phyloP scores from a whole-genome alignment of 2,797 vertebrate species.

The Phrynocephalus vlangalii region DNA sequence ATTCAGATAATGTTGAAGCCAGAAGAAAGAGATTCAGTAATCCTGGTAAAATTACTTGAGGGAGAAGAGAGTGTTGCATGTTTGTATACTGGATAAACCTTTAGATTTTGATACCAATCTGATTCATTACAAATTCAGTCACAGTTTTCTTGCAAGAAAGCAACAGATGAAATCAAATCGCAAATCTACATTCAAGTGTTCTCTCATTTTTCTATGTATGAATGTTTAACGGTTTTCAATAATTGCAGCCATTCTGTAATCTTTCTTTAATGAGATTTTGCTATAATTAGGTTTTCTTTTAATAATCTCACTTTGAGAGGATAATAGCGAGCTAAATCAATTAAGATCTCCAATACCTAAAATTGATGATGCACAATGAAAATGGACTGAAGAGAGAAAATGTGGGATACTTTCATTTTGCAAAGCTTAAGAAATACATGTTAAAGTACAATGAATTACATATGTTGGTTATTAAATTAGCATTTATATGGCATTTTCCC shows the following conservation, averaged over 20 bases:
- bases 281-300: constrained; percentile 23
- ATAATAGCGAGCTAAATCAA: constrained; percentile 24
- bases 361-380: constrained; percentile 4
- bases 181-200: neutral
- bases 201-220: neutral
- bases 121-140: neutral
- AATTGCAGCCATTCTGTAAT: constrained; percentile 17
- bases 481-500: constrained; percentile 7
- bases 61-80: neutral
- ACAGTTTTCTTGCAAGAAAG: constrained; percentile 1
- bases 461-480: constrained; percentile 1
- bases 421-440: neutral
- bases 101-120: constrained; percentile 1
- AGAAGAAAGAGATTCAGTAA: neutral
- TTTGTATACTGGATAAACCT: neutral
- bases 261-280: constrained; percentile 16
- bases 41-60: neutral
- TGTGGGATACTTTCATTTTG: neutral
- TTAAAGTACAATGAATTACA: neutral
- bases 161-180: neutral
- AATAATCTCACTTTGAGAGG: constrained; percentile 27
- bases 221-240: constrained; percentile 10
- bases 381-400: neutral
- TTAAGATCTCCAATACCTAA: constrained; percentile 1
- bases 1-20: neutral